These are phyloP conservation scores for Dryoscopus gambensis DNA, from an alignment of 2,113 vertebrate species.

Conservation along the genomic window DNA sequence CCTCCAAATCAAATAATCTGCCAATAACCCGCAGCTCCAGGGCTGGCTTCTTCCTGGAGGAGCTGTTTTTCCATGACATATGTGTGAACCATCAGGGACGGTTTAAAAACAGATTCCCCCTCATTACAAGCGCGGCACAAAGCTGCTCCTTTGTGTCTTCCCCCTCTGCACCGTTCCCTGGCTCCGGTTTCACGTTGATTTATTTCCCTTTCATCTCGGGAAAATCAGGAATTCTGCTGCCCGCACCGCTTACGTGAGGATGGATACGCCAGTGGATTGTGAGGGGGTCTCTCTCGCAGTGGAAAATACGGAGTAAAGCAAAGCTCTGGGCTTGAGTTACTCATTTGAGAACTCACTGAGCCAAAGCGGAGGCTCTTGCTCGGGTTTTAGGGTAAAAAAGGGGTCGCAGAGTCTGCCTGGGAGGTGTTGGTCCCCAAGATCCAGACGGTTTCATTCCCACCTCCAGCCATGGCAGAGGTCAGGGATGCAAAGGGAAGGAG, in stretches of 20 bases:
- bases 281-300: not conserved
- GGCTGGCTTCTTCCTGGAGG: not conserved
- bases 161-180: not conserved
- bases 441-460: not conserved
- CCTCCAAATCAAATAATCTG: not conserved
- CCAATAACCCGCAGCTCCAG: not conserved
- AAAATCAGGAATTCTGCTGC: not conserved
- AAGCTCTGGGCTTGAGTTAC: not conserved
- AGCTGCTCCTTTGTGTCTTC: not conserved
- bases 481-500: not conserved
- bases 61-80: not conserved
- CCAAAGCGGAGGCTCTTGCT: not conserved
- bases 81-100: not conserved
- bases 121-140: not conserved
- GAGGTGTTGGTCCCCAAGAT: not conserved
- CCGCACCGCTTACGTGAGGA: not conserved
- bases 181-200: not conserved
- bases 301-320: not conserved
- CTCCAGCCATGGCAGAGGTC: fast-evolving
- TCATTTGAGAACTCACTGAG: fast-evolving
- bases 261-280: not conserved
- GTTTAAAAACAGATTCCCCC: not conserved
- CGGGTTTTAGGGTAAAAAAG: not conserved
- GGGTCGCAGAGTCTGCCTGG: not conserved
- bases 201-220: slow-evolving; percentile 11